Percentiles rank a stretch among this genome's conserved stretches.
phyloP scores from a whole-genome alignment of 2,797 vertebrate species.

The Gephyroberyx darwinii region DNA sequence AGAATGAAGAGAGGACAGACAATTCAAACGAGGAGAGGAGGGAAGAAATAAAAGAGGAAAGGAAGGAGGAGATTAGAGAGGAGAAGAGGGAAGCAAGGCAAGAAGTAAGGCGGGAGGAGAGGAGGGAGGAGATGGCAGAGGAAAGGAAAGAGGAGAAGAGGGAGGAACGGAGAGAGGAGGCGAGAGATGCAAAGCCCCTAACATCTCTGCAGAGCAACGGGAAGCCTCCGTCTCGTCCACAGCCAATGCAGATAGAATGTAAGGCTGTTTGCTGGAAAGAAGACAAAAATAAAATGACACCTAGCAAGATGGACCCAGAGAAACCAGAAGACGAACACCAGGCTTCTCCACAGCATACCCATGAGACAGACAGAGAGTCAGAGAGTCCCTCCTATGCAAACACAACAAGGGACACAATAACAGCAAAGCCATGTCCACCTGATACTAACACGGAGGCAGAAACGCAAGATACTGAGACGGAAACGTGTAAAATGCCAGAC shows the following conservation, averaged over 20 bases:
- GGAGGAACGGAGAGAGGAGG: conserved; percentile 37
- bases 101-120: conserved; percentile 12
- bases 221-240: conserved; percentile 57
- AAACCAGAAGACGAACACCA: conserved; percentile 36
- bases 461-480: conserved; percentile 33
- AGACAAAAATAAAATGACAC: conserved; percentile 65
- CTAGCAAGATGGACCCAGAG: conserved; percentile 38
- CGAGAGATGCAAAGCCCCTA: conserved; percentile 36
- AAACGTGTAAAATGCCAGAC: conserved; percentile 44
- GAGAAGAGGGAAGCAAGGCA: background rate
- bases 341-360: conserved; percentile 30
- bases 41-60: conserved; percentile 28
- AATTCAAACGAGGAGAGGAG: conserved; percentile 26
- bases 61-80: conserved; percentile 19
- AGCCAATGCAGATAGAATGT: conserved; percentile 83
- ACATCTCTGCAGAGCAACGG: conserved; percentile 50
- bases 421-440: conserved; percentile 30
- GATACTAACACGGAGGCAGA: conserved; percentile 40
- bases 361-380: conserved; percentile 40
- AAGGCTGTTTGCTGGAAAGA: conserved; percentile 83
- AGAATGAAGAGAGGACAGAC: conserved; percentile 38
- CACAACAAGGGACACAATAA: conserved; percentile 29
- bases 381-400: conserved; percentile 31
- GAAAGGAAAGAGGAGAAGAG: conserved; percentile 25
- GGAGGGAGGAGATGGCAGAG: conserved; percentile 33